Evolutionary conservation across 1,140 invertebrate genomes (phyloP), one percentile per base, ranked within the genome.

Genomic region (Brachionus paranguensis): DNA sequence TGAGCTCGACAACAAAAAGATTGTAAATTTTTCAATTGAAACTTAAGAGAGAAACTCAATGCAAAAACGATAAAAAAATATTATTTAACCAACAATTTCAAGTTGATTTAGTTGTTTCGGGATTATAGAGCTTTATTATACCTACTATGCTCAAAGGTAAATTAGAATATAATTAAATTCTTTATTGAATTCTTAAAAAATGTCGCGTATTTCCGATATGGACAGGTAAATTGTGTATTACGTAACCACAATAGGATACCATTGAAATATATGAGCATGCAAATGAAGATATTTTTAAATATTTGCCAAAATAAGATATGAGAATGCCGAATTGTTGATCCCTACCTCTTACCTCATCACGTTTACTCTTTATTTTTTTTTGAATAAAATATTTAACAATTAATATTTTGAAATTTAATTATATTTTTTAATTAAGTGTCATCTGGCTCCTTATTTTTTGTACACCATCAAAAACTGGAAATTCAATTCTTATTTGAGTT

Each of bases 1-100:
- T 76, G 72, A 76, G 47, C 37, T 72, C 29, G n/a, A 60, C n/a
- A 72, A 72, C 14, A 68, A 68, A 68, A 72, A 72, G 41, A 72
- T 72, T 72, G 68, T 41, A 72, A 41, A 8, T 17, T 68, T 68
- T 68, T 8, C 65, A 41, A 68, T 68, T 33, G 37, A 43, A 72
- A 72, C 33, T 41, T 20, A 43, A 20, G 41, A 72, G 17, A 43
- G 17, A 41, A 60, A 60, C 53, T 60, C 53, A 60, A 60, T 60
- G 53, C 53, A 60, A 60, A 60, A 60, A 60, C 53, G 53, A 60
- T 60, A 60, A 60, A 60, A 55, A 60, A 68, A 33, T 68, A 33
- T 41, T 68, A 68, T 68, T 68, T 68, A 68, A 68, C 65, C 65
- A 68, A 68, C 65, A 68, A 68, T 68, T 68, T 68, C 33, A 33